Evolutionary conservation across 2,113 vertebrate species (phyloP).

Genomic region (Cathartes aura): DNA sequence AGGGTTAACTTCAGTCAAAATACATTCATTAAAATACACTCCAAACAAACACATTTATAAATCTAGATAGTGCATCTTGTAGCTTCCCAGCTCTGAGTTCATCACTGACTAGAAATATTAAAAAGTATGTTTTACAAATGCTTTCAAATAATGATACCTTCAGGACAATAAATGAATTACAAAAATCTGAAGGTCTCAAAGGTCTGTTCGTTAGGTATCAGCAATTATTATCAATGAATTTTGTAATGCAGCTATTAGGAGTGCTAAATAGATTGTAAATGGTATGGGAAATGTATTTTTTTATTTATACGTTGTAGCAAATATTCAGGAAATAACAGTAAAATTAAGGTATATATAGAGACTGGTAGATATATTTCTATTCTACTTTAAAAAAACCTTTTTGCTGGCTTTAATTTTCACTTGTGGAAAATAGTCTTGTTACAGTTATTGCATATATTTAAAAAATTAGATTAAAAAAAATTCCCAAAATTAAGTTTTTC

Average conservation of each 20-base stretch:
- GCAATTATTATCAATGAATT: background rate
- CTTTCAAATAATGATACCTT: conserved; percentile 22
- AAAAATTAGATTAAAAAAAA: background rate
- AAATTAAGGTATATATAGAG: background rate
- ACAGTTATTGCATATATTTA: background rate
- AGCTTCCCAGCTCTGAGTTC: background rate
- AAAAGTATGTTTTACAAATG: background rate
- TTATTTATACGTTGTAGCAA: background rate
- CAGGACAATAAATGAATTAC: background rate
- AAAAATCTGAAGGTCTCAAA: background rate
- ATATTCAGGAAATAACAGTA: background rate
- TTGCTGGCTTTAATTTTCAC: background rate
- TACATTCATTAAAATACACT: background rate
- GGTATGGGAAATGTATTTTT: background rate
- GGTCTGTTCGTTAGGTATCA: background rate
- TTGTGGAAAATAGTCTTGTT: background rate
- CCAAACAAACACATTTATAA: background rate
- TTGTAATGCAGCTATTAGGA: background rate
- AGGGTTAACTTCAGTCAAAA: background rate
- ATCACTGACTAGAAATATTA: background rate
- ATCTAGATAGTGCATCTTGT: background rate
- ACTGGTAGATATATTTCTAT: background rate
- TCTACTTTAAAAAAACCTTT: background rate
- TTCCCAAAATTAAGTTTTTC: background rate
- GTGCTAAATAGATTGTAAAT: background rate